phyloP scores from a whole-genome alignment of 2,888 invertebrate genomes.

The Patella pellucida region DNA sequence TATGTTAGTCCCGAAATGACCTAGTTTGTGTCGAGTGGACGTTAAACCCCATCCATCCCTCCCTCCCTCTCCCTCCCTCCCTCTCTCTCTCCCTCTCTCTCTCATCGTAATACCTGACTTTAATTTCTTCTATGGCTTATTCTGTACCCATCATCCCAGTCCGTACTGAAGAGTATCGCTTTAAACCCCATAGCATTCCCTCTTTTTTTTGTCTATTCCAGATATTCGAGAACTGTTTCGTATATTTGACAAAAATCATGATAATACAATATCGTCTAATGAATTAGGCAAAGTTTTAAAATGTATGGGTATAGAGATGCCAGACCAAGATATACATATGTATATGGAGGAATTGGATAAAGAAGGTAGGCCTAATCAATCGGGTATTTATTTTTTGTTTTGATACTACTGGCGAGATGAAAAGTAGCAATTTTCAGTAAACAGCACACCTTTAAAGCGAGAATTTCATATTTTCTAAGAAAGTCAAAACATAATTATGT shows the following conservation, averaged over 20 bases:
- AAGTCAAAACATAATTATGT: too few species aligned
- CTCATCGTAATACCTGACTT: neutral
- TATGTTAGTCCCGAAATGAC: too few species aligned
- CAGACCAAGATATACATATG: slow-evolving; percentile 44
- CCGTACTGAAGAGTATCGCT: neutral
- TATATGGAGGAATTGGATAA: slow-evolving; percentile 52
- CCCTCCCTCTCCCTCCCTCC: too few species aligned
- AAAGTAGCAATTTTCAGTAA: too few species aligned
- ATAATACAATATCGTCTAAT: slow-evolving; percentile 48
- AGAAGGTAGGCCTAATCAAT: slow-evolving; percentile 41
- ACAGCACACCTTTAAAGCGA: too few species aligned
- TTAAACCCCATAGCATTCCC: neutral
- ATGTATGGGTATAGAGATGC: slow-evolving; percentile 53
- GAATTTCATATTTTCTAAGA: too few species aligned
- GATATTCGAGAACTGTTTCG: slow-evolving; percentile 56
- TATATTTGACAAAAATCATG: slow-evolving; percentile 56
- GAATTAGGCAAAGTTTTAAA: slow-evolving; percentile 57
- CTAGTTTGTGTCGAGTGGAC: too few species aligned
- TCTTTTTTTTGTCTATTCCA: slow-evolving; percentile 36
- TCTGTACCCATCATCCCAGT: neutral
- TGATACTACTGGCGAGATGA: too few species aligned
- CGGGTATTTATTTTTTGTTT: too few species aligned
- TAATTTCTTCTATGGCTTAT: neutral
- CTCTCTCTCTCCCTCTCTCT: too few species aligned
- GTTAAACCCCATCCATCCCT: too few species aligned